phyloP scores from a whole-genome alignment of 1,140 invertebrate genomes.

The Drosophila oshimai region DNA sequence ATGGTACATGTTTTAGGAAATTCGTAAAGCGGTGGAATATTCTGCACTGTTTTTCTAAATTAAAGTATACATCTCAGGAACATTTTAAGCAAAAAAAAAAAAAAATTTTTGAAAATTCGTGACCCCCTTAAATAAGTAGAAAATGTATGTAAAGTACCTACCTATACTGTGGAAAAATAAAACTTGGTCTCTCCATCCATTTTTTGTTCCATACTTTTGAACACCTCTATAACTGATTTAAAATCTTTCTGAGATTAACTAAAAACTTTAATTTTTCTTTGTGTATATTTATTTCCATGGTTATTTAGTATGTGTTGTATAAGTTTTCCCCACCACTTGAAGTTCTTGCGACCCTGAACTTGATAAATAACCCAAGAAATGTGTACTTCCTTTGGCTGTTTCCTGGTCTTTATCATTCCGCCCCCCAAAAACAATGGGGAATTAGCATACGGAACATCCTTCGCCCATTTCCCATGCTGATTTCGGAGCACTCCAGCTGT shows the following conservation, averaged over 20 bases:
- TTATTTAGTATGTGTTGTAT: neutral
- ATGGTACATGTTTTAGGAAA: too few species aligned
- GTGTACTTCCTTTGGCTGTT: neutral
- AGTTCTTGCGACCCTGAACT: slow-evolving; percentile 25
- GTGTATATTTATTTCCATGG: neutral
- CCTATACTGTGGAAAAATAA: too few species aligned
- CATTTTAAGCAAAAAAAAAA: too few species aligned
- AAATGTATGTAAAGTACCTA: too few species aligned
- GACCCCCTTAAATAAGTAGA: too few species aligned
- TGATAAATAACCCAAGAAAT: slow-evolving; percentile 26
- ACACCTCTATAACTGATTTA: too few species aligned
- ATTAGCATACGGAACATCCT: slow-evolving; percentile 29
- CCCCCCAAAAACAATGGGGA: slow-evolving; percentile 7
- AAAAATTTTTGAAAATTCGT: too few species aligned
- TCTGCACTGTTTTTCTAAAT: too few species aligned
- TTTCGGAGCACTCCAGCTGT: slow-evolving; percentile 24
- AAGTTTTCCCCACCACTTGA: neutral
- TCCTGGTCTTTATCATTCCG: slow-evolving; percentile 19
- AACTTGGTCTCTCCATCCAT: too few species aligned
- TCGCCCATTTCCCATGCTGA: slow-evolving; percentile 27
- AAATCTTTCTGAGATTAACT: neutral
- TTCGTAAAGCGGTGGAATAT: too few species aligned
- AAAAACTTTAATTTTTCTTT: neutral
- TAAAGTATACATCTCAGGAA: too few species aligned
- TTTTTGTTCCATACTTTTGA: too few species aligned